Base-by-base conservation (phyloP, 2,888 invertebrate genomes). In the Malthinus seriepunctatus region DNA sequence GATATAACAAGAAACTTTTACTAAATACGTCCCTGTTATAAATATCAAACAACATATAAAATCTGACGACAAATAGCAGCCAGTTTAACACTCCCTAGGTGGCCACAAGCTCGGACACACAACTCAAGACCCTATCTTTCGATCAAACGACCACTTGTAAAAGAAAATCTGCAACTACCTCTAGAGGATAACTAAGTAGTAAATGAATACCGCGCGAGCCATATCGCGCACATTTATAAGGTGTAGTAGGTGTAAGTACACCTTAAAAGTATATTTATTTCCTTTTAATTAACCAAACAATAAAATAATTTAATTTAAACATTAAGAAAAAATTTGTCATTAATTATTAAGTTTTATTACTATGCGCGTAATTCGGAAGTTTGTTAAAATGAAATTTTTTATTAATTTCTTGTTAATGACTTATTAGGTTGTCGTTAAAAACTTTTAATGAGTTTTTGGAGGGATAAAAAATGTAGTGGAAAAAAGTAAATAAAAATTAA, bases 81-180 rank as follows among this genome's bases (percentile, higher is more conserved):
- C 63, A 65, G 64, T 67, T 71, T 69, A 67, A 66, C 66, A 67
- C 69, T 67, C 68, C 66, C 65, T 68, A 69, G 69, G 69, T 71
- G 70, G 68, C 66, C 70, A 42, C 39, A 14, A 50, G 49, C 60
- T 61, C 58, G 57, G 56, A 56, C 67, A 51, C 63, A 67, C 67
- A 71, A 72, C 65, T 69, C 67, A 68, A 23, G 52, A 55, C 53
- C 49, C 63, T 69, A 69, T 69, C 68, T 23, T 23, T 63, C 67
- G 67, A 69, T 68, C 65, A 65, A 66, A 65, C 60, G 62, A 60
- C 59, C 60, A 56, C 63, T 65, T 58, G 63, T 52, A 59, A 23
- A 60, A 62, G 53, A 55, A 56, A 60, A 65, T 66, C 68, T 62
- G 64, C 60, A 60, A 65, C 67, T 65, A 69, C 67, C 58, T n/a